Conservation (phyloP, 1,140 invertebrate species). For the Tetraneura akinire region DNA sequence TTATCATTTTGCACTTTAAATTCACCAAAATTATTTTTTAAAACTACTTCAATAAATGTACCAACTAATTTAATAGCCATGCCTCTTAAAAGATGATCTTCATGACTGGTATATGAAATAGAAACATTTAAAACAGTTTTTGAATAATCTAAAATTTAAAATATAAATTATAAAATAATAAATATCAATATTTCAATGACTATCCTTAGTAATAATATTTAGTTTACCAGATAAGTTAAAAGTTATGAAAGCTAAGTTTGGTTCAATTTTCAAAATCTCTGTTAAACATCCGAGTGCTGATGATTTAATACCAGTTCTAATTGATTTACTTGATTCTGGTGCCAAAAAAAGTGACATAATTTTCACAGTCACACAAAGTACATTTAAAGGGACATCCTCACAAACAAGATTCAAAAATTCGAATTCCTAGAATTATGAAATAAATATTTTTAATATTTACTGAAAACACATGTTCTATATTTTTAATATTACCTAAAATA, state of each 20-base stretch:
- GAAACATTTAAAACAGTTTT: conserved; percentile 16
- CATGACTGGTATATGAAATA: conserved; percentile 22
- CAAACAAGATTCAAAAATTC: conserved; percentile 40
- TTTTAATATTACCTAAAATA: conserved; percentile 3
- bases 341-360: conserved; percentile 25
- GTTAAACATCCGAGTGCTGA: conserved; percentile 58
- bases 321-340: conserved; percentile 14
- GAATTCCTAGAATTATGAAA: conserved; percentile 54
- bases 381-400: conserved; percentile 53
- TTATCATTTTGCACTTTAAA: conserved; percentile 18
- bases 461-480: neutral
- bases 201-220: neutral
- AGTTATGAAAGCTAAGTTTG: conserved; percentile 54
- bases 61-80: conserved; percentile 56
- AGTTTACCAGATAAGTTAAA: conserved; percentile 15
- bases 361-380: conserved; percentile 54
- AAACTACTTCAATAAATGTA: conserved; percentile 62
- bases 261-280: conserved; percentile 64
- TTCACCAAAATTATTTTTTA: conserved; percentile 60
- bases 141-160: neutral
- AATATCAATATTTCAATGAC: neutral
- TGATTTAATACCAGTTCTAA: conserved; percentile 44
- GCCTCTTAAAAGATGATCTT: conserved; percentile 49
- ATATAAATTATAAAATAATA: neutral
- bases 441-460: neutral